These are phyloP conservation scores for Poeciliopsis occidentalis DNA, from an alignment of 2,113 vertebrate species.

Conservation along the genomic window DNA sequence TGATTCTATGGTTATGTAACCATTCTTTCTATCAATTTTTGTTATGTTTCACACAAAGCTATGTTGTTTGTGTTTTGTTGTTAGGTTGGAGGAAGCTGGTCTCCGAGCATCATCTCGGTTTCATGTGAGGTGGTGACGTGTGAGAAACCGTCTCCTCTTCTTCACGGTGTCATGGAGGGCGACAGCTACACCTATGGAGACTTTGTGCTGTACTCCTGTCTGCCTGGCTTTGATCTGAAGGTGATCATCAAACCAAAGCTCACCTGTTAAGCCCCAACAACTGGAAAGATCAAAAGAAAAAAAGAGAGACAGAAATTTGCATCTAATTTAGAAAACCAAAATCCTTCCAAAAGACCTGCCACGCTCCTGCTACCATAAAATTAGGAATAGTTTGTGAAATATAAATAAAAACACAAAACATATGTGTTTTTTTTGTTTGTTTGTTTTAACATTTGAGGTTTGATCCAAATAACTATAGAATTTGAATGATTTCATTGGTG, in stretches of 20 bases:
- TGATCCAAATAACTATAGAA: background rate
- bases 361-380: background rate
- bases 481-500: too few relatives aligned
- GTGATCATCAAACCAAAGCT: conserved; percentile 67
- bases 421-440: background rate
- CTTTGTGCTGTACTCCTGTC: conserved; percentile 85
- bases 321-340: background rate
- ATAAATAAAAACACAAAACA: background rate
- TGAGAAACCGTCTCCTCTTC: conserved; percentile 81
- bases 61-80: conserved; percentile 21
- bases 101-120: conserved; percentile 84
- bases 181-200: conserved; percentile 84
- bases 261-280: background rate
- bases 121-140: conserved; percentile 87
- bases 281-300: background rate
- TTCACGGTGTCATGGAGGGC: conserved; percentile 84
- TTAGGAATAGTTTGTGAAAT: background rate
- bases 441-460: background rate
- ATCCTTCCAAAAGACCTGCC: background rate
- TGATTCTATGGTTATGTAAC: background rate
- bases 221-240: conserved; percentile 89
- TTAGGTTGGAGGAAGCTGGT: conserved; percentile 87
- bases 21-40: background rate
- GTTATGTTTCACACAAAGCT: fast-evolving
- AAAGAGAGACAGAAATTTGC: background rate